Conservation (phyloP, 2,797 vertebrate genomes). For the Harpagifer antarcticus region DNA sequence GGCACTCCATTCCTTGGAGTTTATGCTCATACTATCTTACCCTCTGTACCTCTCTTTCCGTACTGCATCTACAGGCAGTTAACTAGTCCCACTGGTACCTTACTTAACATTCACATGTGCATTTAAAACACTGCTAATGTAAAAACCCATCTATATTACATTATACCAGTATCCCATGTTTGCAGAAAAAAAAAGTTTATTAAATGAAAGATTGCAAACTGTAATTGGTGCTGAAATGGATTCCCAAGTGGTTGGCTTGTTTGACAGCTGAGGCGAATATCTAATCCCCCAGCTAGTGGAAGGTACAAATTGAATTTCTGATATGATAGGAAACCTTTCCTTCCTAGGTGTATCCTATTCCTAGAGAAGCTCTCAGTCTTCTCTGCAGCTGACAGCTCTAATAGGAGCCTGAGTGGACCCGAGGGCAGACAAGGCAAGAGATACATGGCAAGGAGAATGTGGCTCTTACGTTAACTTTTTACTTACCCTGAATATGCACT, state of each 20-base stretch:
- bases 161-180: neutral
- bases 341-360: slow-evolving; percentile 8
- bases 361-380: slow-evolving; percentile 18
- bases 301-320: slow-evolving; percentile 31
- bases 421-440: slow-evolving; percentile 20
- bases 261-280: slow-evolving; percentile 20
- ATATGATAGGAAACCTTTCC: neutral
- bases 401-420: slow-evolving; percentile 30
- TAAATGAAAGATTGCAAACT: neutral
- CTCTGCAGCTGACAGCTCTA: slow-evolving; percentile 34
- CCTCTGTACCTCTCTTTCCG: too few species aligned
- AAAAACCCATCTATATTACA: neutral
- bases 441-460: neutral
- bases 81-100: neutral
- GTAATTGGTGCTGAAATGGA: slow-evolving; percentile 13
- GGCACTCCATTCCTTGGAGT: neutral
- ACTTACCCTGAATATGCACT: neutral
- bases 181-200: too few species aligned
- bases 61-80: neutral
- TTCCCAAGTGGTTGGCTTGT: neutral
- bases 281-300: slow-evolving; percentile 14
- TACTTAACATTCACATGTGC: neutral
- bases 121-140: slow-evolving; percentile 9
- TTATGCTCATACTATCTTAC: too few species aligned
- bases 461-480: neutral